phyloP scores from a whole-genome alignment of 2,797 vertebrate genomes.

The Prionace glauca region DNA sequence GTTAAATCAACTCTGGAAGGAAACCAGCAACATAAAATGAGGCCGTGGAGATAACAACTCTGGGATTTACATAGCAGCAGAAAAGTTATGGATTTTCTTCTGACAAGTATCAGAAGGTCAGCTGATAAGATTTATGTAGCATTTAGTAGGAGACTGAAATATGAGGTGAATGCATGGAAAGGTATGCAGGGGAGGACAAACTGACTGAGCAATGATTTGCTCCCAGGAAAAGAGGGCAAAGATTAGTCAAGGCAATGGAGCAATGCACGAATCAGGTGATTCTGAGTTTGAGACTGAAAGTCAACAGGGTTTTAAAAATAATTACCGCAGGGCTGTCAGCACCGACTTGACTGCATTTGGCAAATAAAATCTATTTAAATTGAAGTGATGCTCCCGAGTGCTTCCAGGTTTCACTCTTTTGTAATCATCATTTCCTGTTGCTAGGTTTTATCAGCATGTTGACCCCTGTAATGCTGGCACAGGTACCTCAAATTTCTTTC shows the following conservation, averaged over 20 bases:
- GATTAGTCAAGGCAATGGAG: neutral
- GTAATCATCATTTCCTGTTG: neutral
- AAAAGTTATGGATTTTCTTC: slow-evolving; percentile 46
- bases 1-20: slow-evolving; percentile 14
- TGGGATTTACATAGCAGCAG: slow-evolving; percentile 46
- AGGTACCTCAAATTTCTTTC: too few species aligned
- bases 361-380: neutral
- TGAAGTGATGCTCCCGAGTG: neutral
- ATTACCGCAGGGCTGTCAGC: neutral
- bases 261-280: neutral
- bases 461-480: neutral
- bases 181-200: slow-evolving; percentile 43
- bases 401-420: neutral
- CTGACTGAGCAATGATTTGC: slow-evolving; percentile 26
- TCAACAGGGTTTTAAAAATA: neutral
- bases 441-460: neutral
- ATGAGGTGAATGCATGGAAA: slow-evolving; percentile 49
- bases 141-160: slow-evolving; percentile 52
- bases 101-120: slow-evolving; percentile 48
- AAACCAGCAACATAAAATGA: slow-evolving; percentile 45
- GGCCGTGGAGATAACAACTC: slow-evolving; percentile 45
- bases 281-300: neutral
- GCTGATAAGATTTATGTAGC: slow-evolving; percentile 51
- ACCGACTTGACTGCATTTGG: neutral
- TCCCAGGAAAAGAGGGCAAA: neutral